phyloP scores from a whole-genome alignment of 2,113 vertebrate species.

The Lichenostomus cassidix region DNA sequence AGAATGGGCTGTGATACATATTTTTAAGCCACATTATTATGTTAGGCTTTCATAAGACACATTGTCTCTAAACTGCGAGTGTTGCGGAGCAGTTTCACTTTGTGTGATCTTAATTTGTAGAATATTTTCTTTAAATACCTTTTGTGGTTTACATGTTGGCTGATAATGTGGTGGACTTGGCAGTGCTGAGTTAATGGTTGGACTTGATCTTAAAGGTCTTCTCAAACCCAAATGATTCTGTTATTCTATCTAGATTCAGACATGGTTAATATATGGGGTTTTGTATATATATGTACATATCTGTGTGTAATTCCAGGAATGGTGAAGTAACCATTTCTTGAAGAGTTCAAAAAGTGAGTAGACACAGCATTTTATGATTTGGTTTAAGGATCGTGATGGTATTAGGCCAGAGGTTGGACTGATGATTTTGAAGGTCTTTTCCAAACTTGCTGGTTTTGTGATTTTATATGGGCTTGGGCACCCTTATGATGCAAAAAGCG shows the following conservation, averaged over 20 bases:
- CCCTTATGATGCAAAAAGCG: background rate
- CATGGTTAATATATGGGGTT: background rate
- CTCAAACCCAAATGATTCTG: background rate
- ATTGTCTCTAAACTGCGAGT: background rate
- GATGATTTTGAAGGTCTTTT: background rate
- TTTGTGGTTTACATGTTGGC: background rate
- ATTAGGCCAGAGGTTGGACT: background rate
- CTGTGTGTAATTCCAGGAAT: background rate
- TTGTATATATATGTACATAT: background rate
- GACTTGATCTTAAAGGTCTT: background rate
- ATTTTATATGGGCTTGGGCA: background rate
- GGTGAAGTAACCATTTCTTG: background rate
- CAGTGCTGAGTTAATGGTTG: background rate
- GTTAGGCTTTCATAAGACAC: background rate
- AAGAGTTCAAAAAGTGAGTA: background rate
- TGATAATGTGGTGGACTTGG: background rate
- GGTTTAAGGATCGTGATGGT: background rate
- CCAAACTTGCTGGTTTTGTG: background rate
- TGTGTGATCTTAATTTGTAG: background rate
- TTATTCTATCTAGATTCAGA: background rate
- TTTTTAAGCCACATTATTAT: constrained; percentile 24
- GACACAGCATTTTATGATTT: background rate
- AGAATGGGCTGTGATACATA: constrained; percentile 15
- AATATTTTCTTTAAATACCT: background rate
- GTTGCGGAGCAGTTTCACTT: background rate